A percentile compares a stretch with the other conserved stretches of the same genome.
phyloP scores from a whole-genome alignment of 2,888 invertebrate species.

The Epinotia brunnichana region DNA sequence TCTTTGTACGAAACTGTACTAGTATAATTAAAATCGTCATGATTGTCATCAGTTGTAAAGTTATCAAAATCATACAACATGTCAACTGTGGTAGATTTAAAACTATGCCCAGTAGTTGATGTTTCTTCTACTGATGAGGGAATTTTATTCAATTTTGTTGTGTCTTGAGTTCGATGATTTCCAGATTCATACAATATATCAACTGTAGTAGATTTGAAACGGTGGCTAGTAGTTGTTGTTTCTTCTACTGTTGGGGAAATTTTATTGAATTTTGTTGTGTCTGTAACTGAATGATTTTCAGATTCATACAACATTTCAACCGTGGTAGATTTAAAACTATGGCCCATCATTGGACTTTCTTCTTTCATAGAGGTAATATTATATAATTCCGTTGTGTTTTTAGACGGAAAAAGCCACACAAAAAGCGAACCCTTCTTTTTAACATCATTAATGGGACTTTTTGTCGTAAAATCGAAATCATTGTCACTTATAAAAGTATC shows the following conservation, averaged over 20 bases:
- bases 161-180: background rate
- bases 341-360: background rate
- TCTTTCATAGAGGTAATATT: background rate
- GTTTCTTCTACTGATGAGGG: background rate
- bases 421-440: conserved; percentile 29
- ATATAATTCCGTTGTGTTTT: background rate
- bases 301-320: background rate
- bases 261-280: too few relatives aligned
- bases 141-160: background rate
- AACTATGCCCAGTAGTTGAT: background rate
- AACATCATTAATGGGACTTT: background rate
- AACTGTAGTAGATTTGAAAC: background rate
- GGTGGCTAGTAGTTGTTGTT: background rate
- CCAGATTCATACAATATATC: background rate
- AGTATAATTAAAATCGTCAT: background rate
- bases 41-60: background rate
- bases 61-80: conserved; percentile 14
- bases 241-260: background rate
- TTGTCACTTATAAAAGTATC: conserved; percentile 30
- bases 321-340: background rate
- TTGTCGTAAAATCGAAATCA: conserved; percentile 13
- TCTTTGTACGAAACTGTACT: conserved; percentile 6
- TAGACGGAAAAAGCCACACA: background rate
- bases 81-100: background rate
- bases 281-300: background rate